Conservation (phyloP, 2,888 invertebrate genomes). For the Pachycephus smyrnensis region DNA sequence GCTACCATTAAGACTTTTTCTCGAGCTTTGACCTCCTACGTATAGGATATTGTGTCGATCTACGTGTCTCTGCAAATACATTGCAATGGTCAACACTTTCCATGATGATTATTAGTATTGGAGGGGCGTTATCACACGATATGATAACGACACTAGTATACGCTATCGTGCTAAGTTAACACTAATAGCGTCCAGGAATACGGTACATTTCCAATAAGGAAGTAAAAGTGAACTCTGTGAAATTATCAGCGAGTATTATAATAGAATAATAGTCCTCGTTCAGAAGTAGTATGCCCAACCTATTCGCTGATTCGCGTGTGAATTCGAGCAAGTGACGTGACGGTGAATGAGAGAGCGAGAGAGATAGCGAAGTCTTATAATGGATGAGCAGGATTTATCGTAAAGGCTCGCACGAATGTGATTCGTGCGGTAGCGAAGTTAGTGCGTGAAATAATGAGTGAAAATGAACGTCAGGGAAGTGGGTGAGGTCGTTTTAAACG, state of each 20-base stretch:
- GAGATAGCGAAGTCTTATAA: not conserved
- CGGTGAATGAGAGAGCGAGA: not conserved
- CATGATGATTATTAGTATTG: not conserved
- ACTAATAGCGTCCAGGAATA: not conserved
- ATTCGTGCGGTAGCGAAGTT: not conserved
- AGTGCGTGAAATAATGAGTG: not conserved
- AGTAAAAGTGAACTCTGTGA: not conserved
- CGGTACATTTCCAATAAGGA: not conserved
- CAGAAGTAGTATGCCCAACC: not conserved
- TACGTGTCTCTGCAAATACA: not conserved
- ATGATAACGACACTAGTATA: conserved; percentile 36
- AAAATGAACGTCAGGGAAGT: conserved; percentile 44
- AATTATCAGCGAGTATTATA: not conserved
- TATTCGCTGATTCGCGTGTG: not conserved
- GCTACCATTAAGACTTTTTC: not conserved
- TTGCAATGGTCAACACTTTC: not conserved
- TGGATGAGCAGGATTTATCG: not conserved
- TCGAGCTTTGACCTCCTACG: not conserved
- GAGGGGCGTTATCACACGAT: conserved; percentile 48
- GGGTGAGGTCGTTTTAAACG: conserved; percentile 47
- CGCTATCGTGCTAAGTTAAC: not conserved
- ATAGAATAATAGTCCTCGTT: not conserved
- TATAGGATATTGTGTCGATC: not conserved
- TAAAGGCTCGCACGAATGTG: not conserved
- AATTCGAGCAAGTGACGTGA: not conserved